These are phyloP conservation scores for Athetis lepigone DNA, from an alignment of 2,888 invertebrate genomes.

Conservation along the genomic window DNA sequence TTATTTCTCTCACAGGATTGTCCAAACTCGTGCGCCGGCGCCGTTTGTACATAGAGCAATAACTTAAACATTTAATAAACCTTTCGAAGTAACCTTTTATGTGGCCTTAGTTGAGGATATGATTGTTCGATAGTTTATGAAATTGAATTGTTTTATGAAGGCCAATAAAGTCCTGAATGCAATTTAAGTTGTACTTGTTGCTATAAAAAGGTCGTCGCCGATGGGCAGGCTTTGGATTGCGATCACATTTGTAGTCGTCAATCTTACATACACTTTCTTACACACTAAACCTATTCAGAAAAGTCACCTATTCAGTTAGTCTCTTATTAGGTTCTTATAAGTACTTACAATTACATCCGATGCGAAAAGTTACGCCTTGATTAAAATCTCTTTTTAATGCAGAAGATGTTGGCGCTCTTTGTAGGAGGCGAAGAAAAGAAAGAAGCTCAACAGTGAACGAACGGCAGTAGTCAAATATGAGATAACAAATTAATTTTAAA, in stretches of 20 bases:
- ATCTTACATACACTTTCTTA: no score
- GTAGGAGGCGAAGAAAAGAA: no score
- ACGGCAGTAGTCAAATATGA: no score
- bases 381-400: no score
- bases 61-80: conserved; percentile 48
- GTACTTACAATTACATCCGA: no score
- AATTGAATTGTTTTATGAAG: conserved; percentile 25
- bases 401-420: no score
- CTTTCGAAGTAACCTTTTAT: conserved; percentile 27
- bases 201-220: no score
- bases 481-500: no score
- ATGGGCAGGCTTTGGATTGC: no score
- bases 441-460: no score
- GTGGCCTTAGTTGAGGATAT: conserved; percentile 9
- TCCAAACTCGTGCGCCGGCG: conserved; percentile 41
- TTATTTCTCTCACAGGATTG: conserved; percentile 46
- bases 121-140: conserved; percentile 9
- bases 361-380: no score
- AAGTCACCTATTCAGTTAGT: not conserved
- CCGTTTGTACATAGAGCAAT: conserved; percentile 29
- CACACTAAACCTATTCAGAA: not conserved
- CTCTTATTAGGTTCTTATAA: no score
- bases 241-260: not conserved
- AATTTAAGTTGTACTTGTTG: conserved; percentile 4
- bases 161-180: conserved; percentile 10